Conservation (phyloP, 2,113 vertebrate species). For the Puma concolor region DNA sequence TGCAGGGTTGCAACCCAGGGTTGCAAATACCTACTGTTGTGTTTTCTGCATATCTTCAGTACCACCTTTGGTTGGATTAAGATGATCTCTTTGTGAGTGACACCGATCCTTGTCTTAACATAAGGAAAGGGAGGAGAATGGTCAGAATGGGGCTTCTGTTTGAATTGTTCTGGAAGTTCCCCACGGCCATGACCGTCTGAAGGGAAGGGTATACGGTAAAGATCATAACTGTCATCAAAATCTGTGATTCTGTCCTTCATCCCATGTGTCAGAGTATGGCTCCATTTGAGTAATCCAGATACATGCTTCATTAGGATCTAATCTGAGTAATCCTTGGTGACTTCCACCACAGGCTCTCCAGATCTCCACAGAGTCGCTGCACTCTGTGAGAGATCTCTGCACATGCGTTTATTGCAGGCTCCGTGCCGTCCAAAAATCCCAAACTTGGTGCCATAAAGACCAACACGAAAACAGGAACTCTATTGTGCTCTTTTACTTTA, state of each 20-base stretch:
- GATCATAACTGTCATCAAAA: conserved; percentile 98
- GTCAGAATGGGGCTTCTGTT: conserved; percentile 98
- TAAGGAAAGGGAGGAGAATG: conserved; percentile 97
- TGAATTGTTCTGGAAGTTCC: conserved; percentile 97
- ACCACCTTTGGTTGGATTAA: conserved; percentile 98
- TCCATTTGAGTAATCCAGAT: conserved; percentile 98
- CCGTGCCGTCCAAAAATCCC: conserved; percentile 96
- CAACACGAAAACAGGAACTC: conserved; percentile 96
- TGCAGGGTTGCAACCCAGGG: conserved; percentile 81
- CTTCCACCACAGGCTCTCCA: conserved; percentile 96
- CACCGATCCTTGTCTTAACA: conserved; percentile 98
- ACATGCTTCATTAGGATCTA: conserved; percentile 98
- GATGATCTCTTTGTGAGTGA: conserved; percentile 98
- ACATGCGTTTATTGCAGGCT: conserved; percentile 97
- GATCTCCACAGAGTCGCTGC: conserved; percentile 98
- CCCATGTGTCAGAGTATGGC: conserved; percentile 96
- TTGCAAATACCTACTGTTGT: conserved; percentile 96
- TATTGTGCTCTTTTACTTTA: background rate
- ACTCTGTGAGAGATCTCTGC: conserved; percentile 97
- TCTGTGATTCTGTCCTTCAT: conserved; percentile 99
- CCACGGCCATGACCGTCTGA: conserved; percentile 96
- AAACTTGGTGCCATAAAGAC: conserved; percentile 97
- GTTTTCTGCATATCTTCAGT: conserved; percentile 99
- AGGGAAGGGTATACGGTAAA: conserved; percentile 98
- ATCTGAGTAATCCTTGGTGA: conserved; percentile 97